Evolutionary conservation across 2,797 vertebrate species (phyloP).

Genomic region (Acanthiza pusilla): DNA sequence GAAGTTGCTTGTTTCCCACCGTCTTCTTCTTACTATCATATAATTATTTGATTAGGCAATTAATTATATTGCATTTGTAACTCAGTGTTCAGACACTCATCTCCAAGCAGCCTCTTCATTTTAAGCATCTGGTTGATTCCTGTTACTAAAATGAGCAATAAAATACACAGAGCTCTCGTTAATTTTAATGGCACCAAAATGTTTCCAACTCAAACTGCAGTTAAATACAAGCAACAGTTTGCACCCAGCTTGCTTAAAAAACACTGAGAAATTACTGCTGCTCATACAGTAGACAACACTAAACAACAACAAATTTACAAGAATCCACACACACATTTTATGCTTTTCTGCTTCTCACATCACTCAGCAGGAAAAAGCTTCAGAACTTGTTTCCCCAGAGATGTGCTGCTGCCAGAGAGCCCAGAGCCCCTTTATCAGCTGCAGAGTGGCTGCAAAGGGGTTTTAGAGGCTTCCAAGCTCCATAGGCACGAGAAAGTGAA

Average conservation of each 20-base stretch:
- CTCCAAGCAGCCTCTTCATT: background rate
- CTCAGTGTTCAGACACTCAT: background rate
- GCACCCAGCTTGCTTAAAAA: background rate
- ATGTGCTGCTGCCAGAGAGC: rapidly evolving
- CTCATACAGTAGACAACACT: background rate
- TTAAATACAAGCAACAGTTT: background rate
- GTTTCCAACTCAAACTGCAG: background rate
- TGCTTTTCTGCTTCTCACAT: background rate
- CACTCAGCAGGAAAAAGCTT: background rate
- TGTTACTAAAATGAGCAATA: background rate
- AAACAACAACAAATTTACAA: background rate
- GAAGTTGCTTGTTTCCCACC: background rate
- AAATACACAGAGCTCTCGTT: background rate
- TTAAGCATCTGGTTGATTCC: background rate
- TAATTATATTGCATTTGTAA: background rate
- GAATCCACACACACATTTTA: background rate
- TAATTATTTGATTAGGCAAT: background rate
- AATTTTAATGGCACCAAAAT: background rate
- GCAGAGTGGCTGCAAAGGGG: background rate
- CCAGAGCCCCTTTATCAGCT: background rate
- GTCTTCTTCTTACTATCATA: background rate
- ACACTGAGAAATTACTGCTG: background rate
- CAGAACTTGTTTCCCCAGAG: background rate
- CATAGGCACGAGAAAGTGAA: background rate
- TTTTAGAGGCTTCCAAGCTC: background rate